Conservation (phyloP, 2,113 vertebrate genomes). For the Pygoscelis antarcticus region DNA sequence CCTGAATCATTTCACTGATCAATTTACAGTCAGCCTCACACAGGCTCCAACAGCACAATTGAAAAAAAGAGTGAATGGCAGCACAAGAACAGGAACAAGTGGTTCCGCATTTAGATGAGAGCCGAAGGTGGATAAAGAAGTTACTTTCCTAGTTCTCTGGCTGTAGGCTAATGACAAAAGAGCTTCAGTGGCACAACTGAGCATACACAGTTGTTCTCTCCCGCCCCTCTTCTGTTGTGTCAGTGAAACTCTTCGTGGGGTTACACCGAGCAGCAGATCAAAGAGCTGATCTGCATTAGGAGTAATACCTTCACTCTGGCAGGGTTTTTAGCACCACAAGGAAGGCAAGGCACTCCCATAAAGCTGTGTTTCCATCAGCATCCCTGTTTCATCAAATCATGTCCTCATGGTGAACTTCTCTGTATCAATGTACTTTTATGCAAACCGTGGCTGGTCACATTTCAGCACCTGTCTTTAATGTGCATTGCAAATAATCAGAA, state of each 20-base stretch:
- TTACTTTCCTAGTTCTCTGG: neutral
- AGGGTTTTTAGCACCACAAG: neutral
- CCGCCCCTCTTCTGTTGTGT: neutral
- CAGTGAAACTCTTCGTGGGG: neutral
- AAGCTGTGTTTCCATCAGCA: neutral
- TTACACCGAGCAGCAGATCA: neutral
- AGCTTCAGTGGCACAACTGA: neutral
- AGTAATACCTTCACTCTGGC: neutral
- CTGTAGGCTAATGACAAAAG: neutral
- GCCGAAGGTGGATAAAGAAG: neutral
- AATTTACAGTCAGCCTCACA: neutral
- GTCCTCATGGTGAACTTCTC: neutral
- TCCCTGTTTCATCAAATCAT: neutral
- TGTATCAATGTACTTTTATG: neutral
- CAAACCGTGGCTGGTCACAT: neutral
- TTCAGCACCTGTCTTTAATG: neutral
- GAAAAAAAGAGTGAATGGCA: neutral
- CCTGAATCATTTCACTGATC: neutral
- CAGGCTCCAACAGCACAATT: neutral
- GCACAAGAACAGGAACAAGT: neutral
- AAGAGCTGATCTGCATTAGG: neutral
- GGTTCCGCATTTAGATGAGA: neutral
- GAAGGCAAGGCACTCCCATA: neutral
- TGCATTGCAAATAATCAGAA: neutral
- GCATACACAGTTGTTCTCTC: neutral